These are phyloP conservation scores for Anarsia innoxiella DNA, from an alignment of 2,888 invertebrate species.

Conservation along the genomic window DNA sequence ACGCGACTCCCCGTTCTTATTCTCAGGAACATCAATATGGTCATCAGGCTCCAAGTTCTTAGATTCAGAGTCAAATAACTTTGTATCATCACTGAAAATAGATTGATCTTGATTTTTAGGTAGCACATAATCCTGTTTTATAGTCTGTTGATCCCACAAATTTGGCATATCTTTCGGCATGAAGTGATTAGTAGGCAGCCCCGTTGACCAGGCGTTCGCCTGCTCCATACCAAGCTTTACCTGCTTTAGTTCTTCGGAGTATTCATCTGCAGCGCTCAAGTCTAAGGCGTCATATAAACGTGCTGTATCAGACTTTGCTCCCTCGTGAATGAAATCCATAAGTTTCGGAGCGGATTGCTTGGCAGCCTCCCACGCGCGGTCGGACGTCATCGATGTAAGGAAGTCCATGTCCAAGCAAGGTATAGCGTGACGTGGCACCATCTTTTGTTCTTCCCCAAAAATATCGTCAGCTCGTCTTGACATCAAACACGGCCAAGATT, in stretches of 20 bases:
- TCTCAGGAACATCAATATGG: conserved; percentile 30
- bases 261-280: conserved; percentile 46
- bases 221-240: conserved; percentile 38
- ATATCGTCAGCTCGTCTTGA: conserved; percentile 51
- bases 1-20: conserved; percentile 43
- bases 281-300: conserved; percentile 64
- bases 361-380: conserved; percentile 70
- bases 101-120: conserved; percentile 31
- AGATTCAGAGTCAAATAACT: conserved; percentile 32
- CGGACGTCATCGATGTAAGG: conserved; percentile 56
- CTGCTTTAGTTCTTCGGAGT: conserved; percentile 49
- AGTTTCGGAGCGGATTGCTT: conserved; percentile 67
- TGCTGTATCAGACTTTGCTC: conserved; percentile 64
- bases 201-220: conserved; percentile 38
- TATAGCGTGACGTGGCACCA: conserved; percentile 35
- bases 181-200: conserved; percentile 36
- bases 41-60: conserved; percentile 40
- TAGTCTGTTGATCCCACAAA: conserved; percentile 42
- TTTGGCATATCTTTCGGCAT: conserved; percentile 43
- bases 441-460: conserved; percentile 49
- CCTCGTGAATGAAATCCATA: conserved; percentile 66
- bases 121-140: conserved; percentile 35
- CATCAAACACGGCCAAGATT: conserved; percentile 66
- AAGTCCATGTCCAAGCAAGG: conserved; percentile 53
- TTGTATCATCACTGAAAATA: conserved; percentile 35